Percentiles rank a stretch among this genome's conserved stretches.
Conservation (phyloP, 2,888 invertebrate genomes). For the Helicoverpa assulta region DNA sequence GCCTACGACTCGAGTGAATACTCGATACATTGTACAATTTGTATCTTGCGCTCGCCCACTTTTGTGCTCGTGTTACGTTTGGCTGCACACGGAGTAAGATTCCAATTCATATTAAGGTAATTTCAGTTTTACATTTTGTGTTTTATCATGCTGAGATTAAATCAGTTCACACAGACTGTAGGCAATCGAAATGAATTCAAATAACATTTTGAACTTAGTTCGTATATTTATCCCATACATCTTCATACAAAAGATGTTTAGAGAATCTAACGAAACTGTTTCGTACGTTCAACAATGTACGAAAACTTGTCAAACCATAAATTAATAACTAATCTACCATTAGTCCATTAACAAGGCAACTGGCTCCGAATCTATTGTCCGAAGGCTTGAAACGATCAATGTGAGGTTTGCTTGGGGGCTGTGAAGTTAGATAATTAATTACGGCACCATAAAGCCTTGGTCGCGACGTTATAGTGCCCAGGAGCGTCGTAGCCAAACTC, state of each 20-base stretch:
- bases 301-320: constrained; percentile 54
- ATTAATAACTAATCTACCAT: constrained; percentile 58
- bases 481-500: constrained; percentile 75
- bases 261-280: constrained; percentile 26
- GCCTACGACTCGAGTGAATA: constrained; percentile 56
- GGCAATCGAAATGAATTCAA: constrained; percentile 11
- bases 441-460: constrained; percentile 76
- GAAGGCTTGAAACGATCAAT: constrained; percentile 73
- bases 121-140: background rate
- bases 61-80: constrained; percentile 36
- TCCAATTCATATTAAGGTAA: constrained; percentile 15
- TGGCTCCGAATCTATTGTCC: constrained; percentile 63
- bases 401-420: constrained; percentile 67
- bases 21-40: constrained; percentile 69
- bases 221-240: constrained; percentile 36
- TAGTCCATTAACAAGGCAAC: constrained; percentile 59
- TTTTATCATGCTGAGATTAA: too few species aligned
- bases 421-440: constrained; percentile 84
- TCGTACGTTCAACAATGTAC: constrained; percentile 24
- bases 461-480: constrained; percentile 77
- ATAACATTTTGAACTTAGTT: constrained; percentile 3
- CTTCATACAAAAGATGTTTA: constrained; percentile 45
- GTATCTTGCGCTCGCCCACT: constrained; percentile 52
- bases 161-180: background rate
- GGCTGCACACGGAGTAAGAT: constrained; percentile 23